Evolutionary conservation across 2,888 invertebrate species (phyloP), one percentile per base, ranked within the genome.

Genomic region (Phaedon cochleariae): DNA sequence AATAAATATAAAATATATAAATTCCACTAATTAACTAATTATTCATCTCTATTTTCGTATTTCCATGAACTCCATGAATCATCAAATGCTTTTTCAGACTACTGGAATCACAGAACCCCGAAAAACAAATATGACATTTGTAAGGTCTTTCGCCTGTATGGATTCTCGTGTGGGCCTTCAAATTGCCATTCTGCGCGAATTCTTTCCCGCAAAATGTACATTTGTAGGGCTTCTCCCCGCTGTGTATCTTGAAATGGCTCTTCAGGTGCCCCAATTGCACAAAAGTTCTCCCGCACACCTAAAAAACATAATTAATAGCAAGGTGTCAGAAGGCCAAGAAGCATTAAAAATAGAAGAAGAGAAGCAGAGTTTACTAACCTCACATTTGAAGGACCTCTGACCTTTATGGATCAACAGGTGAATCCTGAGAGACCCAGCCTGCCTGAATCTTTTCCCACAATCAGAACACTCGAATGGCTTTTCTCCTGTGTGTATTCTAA

Each of bases 71-170:
- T 45, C 45, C 26, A 52, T 75, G 75, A 41, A 41, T 61, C 59
- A 72, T 74, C 54, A 59, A 66, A 62, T 75, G 75, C 61, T 74
- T 75, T 41, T 72, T 75, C 41, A 75, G 72, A 65, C 73, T 69
- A 22, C 68, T 71, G 15, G 72, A 71, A 59, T 75, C 74, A 52
- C 69, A 71, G 61, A 72, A 75, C 17, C 68, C 68, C 45, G 64
- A 67, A 22, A n/a, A 62, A 60, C 76, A 76, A 10, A 68, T 21
- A 2, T 51, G 29, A 68, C 76, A 76, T 9, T 52, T 61, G 55
- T 69, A 74, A 2, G 74, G 74, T 58, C 68, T 71, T 60, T 74
- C 76, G 7, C 68, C 70, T 7, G 69, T 70, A 37, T 72, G 72
- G 20, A 64, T 72, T 53, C 69, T 65, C 9, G 59, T 65, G 37